Conservation (phyloP, 2,888 invertebrate species). For the Boloria selene region DNA sequence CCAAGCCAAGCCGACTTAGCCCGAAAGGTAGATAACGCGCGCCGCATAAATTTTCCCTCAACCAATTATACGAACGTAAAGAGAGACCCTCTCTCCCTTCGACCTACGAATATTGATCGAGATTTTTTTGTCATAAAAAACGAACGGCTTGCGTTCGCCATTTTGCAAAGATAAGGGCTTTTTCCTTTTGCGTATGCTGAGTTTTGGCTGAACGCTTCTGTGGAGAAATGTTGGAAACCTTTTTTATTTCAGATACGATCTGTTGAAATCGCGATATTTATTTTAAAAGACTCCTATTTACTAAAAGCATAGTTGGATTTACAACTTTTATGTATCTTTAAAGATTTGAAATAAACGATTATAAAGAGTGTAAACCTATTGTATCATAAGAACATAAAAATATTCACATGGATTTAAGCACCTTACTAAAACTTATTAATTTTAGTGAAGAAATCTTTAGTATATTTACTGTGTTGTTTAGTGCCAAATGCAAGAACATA, state of each 20-base stretch:
- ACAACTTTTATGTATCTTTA: conserved; percentile 21
- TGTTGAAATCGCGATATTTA: conserved; percentile 46
- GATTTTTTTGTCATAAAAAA: conserved; percentile 67
- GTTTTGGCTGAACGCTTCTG: conserved; percentile 55
- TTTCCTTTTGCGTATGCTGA: conserved; percentile 60
- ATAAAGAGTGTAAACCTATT: not conserved
- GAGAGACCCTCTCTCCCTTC: conserved; percentile 55
- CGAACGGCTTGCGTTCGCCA: conserved; percentile 59
- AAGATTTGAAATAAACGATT: not conserved
- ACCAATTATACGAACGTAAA: conserved; percentile 68
- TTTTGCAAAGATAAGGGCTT: conserved; percentile 66
- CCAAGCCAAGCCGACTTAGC: conserved; percentile 51
- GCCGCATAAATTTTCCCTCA: conserved; percentile 62
- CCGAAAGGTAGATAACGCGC: conserved; percentile 55
- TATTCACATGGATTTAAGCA: too few species aligned
- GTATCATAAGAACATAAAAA: too few species aligned
- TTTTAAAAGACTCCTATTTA: conserved; percentile 44
- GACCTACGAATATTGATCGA: conserved; percentile 73
- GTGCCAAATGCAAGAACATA: conserved; percentile 11
- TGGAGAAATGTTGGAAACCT: conserved; percentile 47
- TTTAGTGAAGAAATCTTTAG: not conserved
- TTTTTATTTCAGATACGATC: conserved; percentile 46
- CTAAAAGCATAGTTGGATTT: conserved; percentile 29
- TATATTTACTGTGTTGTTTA: not conserved
- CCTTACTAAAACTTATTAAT: too few species aligned